A percentile compares a stretch with the other conserved stretches of the same genome.
These are phyloP conservation scores for Lucilia sericata DNA, from an alignment of 1,140 invertebrate genomes.

Conservation along the genomic window DNA sequence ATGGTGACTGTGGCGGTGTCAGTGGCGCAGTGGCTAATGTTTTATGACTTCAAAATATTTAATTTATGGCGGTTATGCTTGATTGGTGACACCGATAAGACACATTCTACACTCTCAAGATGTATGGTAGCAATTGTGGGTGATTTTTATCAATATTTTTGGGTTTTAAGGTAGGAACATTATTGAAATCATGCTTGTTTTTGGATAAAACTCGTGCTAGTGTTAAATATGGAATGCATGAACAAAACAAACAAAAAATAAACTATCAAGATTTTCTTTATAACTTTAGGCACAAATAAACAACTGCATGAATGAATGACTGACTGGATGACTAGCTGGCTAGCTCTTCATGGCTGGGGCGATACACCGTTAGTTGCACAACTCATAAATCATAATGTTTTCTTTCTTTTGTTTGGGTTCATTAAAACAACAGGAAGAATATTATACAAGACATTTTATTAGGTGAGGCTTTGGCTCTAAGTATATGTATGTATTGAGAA, in stretches of 20 bases:
- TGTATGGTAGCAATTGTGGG: slow-evolving; percentile 30
- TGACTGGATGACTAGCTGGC: background rate
- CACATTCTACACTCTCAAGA: slow-evolving; percentile 10
- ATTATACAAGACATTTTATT: background rate
- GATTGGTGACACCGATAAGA: slow-evolving; percentile 25
- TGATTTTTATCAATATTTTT: slow-evolving; percentile 25
- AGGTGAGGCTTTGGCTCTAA: background rate
- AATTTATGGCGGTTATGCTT: slow-evolving; percentile 20
- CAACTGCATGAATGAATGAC: background rate
- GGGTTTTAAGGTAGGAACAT: slow-evolving; percentile 5
- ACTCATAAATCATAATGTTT: slow-evolving; percentile 22
- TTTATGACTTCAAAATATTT: slow-evolving; percentile 33
- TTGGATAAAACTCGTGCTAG: slow-evolving; percentile 10
- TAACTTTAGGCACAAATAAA: background rate
- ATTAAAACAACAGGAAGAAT: slow-evolving; percentile 22
- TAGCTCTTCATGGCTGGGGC: slow-evolving; percentile 7
- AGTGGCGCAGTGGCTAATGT: background rate
- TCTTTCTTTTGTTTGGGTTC: background rate
- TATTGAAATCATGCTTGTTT: background rate
- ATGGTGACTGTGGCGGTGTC: background rate
- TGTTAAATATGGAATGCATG: slow-evolving; percentile 6
- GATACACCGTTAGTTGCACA: slow-evolving; percentile 6
- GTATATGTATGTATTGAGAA: background rate
- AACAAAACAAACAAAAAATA: background rate
- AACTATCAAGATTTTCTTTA: slow-evolving; percentile 17